phyloP scores from a whole-genome alignment of 2,888 invertebrate genomes.

The Rhodophaea formosa region DNA sequence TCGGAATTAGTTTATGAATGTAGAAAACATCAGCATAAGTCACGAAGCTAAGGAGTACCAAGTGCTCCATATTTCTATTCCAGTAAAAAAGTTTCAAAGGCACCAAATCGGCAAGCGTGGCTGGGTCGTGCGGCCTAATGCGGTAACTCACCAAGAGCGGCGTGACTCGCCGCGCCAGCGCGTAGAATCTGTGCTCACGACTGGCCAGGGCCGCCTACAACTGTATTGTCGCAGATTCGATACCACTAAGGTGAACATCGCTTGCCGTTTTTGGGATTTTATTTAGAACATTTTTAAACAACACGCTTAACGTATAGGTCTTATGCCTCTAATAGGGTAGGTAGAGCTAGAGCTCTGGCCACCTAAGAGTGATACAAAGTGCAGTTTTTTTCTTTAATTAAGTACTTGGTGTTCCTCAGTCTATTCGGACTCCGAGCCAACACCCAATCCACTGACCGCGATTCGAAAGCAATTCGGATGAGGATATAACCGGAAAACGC shows the following conservation, averaged over 20 bases:
- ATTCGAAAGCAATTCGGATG: no score
- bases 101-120: slow-evolving; percentile 38
- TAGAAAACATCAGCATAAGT: background rate
- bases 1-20: background rate
- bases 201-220: slow-evolving; percentile 41
- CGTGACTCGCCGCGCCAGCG: slow-evolving; percentile 41
- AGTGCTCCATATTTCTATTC: background rate
- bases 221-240: slow-evolving; percentile 57
- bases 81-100: slow-evolving; percentile 13
- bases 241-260: slow-evolving; percentile 29
- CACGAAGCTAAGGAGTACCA: background rate
- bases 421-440: no score
- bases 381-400: no score
- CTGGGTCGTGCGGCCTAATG: slow-evolving; percentile 56
- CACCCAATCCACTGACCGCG: no score
- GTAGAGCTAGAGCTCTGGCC: no score
- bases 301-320: no score
- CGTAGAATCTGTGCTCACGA: slow-evolving; percentile 66
- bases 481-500: no score
- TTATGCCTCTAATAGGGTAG: no score
- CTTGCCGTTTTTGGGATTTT: slow-evolving; percentile 30
- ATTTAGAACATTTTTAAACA: no score
- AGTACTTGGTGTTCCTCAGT: no score
- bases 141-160: slow-evolving; percentile 69
- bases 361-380: no score